These are phyloP conservation scores for Lepus townsendii DNA, from an alignment of 2,797 vertebrate species.

Conservation along the genomic window DNA sequence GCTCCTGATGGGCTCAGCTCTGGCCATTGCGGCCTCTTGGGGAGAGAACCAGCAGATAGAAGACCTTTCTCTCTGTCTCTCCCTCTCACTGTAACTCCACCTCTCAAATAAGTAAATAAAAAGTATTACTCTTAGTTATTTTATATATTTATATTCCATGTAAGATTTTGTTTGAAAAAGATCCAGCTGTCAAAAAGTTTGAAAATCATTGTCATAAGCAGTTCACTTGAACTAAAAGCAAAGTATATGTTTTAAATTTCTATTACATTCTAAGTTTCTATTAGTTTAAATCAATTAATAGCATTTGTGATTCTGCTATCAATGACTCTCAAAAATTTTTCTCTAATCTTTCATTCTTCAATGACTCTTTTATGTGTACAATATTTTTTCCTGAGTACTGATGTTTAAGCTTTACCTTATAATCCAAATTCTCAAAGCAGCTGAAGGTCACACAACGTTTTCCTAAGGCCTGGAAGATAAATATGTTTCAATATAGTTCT, in stretches of 20 bases:
- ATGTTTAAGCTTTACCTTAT: constrained; percentile 85
- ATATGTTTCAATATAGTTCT: constrained; percentile 74
- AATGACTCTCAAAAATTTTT: background rate
- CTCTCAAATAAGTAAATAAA: constrained; percentile 10
- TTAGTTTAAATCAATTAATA: constrained; percentile 16
- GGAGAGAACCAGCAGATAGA: too few relatives aligned
- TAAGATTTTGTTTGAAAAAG: constrained; percentile 44
- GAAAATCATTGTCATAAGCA: constrained; percentile 38
- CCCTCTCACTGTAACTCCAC: too few relatives aligned
- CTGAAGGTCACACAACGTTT: constrained; percentile 89
- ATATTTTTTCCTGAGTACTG: background rate
- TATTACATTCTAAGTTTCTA: constrained; percentile 20
- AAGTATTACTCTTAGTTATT: background rate
- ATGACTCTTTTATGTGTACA: constrained; percentile 2
- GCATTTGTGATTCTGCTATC: background rate
- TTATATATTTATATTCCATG: background rate
- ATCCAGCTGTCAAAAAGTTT: background rate
- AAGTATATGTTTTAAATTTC: constrained; percentile 47
- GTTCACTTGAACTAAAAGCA: constrained; percentile 44
- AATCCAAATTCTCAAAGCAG: constrained; percentile 88
- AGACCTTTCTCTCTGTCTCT: too few relatives aligned
- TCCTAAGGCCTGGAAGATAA: constrained; percentile 85
- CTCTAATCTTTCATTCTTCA: constrained; percentile 29
- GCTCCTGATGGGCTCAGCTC: too few relatives aligned
- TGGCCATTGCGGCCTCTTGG: too few relatives aligned